Percentiles rank a stretch among this genome's conserved stretches.
phyloP scores from a whole-genome alignment of 2,113 vertebrate species.

The Spilogale gracilis region DNA sequence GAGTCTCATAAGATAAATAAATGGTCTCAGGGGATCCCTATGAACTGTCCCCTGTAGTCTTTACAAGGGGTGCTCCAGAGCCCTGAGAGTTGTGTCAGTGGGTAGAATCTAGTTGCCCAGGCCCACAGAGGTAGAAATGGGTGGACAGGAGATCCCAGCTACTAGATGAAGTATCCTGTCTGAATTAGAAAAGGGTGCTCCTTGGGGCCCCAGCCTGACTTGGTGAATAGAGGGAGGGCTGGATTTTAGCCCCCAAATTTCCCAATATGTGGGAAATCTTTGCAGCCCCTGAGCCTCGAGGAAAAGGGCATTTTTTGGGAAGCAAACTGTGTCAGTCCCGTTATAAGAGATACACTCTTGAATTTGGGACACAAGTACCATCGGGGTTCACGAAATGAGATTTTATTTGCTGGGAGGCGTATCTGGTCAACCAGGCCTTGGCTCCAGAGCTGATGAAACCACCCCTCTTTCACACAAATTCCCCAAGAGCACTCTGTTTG shows the following conservation, averaged over 20 bases:
- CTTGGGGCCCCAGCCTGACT: not conserved
- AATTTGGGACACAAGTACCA: not conserved
- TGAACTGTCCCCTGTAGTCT: not conserved
- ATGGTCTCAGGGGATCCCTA: not conserved
- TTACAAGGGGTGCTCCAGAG: not conserved
- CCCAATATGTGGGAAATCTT: not conserved
- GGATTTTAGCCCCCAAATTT: not conserved
- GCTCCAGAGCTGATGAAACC: not conserved
- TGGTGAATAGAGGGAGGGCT: not conserved
- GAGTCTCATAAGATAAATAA: constrained; percentile 1
- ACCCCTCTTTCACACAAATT: not conserved
- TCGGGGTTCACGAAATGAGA: not conserved
- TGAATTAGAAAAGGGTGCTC: not conserved
- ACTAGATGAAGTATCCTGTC: not conserved
- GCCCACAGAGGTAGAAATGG: not conserved
- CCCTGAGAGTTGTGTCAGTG: not conserved
- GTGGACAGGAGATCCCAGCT: not conserved
- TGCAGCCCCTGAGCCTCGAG: not conserved
- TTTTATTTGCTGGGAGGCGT: fast-evolving
- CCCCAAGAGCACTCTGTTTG: not conserved
- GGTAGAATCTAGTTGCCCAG: not conserved
- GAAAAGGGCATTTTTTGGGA: not conserved
- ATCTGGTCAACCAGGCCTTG: not conserved
- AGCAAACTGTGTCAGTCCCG: not conserved
- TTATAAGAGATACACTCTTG: not conserved